Evolutionary conservation across 2,797 vertebrate species (phyloP), one percentile per base, ranked within the genome.

Genomic region (Sebastes variabilis): DNA sequence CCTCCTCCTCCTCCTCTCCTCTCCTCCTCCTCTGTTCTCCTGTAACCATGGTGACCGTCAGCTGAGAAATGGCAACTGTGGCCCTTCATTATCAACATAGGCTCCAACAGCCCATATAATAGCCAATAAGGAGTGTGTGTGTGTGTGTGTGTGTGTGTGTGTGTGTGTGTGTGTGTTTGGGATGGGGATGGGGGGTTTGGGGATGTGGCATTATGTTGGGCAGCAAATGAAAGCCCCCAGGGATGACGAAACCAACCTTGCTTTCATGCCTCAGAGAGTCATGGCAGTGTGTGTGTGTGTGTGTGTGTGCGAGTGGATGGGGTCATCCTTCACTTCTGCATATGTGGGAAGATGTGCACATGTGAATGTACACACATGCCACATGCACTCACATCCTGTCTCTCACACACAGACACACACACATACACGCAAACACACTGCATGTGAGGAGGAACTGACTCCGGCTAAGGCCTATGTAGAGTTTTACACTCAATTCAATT

Each of bases 61-160:
- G 96, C 96, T 97, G 97, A 97, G 95, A 98, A 97, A 97, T 97
- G 97, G 97, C 96, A 97, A 94, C 95, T 94, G 93, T 86, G 96
- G 96, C 97, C 97, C 97, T 95, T 98, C 97, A 97, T 98, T 99
- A 97, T 97, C 93, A 96, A 97, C 96, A 97, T 94, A 95, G 96
- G 91, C 94, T 93, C 96, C 95, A 97, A 97, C 97, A 98, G 97
- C 96, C 96, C 96, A 97, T 97, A 98, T 99, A 99, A 99, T 98
- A 96, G 97, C 97, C 96, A 98, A 97, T 98, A 98, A 98, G 91
- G 77, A 67, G 55, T 65, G 66, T 86, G 84, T 79, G 65, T 49
- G 73, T 58, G 46, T 70, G 59, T 65, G 81, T 75, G 66, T 46
- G 49, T 62, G 69, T 58, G 69, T 58, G 73, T 61, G 79, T 52